Percentiles rank a stretch among this genome's conserved stretches.
These are phyloP conservation scores for Pleuronectes platessa DNA, from an alignment of 2,113 vertebrate species.

Conservation along the genomic window DNA sequence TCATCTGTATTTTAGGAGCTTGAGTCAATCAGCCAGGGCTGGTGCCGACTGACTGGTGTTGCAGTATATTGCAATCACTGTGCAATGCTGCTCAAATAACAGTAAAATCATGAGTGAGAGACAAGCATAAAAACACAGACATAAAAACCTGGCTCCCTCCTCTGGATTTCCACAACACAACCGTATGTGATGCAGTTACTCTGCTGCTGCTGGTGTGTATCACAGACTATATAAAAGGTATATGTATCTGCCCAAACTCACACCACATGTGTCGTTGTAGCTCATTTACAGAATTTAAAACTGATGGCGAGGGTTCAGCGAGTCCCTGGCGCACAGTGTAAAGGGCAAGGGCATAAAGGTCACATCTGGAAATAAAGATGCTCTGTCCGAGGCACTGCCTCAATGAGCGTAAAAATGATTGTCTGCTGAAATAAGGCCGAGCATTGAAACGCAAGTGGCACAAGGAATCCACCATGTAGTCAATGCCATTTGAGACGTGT, in stretches of 20 bases:
- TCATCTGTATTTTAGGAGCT: neutral
- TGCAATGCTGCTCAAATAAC: slow-evolving; percentile 32
- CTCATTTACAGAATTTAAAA: slow-evolving; percentile 29
- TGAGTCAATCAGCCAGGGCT: slow-evolving; percentile 11
- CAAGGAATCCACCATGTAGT: slow-evolving; percentile 42
- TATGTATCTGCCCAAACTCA: slow-evolving; percentile 1
- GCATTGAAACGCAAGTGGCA: slow-evolving; percentile 27
- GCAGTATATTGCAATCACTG: slow-evolving; percentile 31
- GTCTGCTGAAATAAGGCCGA: slow-evolving; percentile 36
- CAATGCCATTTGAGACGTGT: slow-evolving; percentile 29
- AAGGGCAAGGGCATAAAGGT: slow-evolving; percentile 38
- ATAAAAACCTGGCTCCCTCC: slow-evolving; percentile 48
- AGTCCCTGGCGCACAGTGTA: neutral
- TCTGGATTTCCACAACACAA: slow-evolving; percentile 37
- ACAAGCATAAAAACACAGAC: neutral
- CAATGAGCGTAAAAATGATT: neutral
- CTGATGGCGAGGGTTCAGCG: slow-evolving; percentile 9
- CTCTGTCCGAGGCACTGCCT: neutral
- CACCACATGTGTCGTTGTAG: neutral
- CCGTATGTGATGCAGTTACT: neutral
- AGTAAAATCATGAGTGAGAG: neutral
- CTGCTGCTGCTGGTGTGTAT: neutral
- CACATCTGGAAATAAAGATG: slow-evolving; percentile 42
- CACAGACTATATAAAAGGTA: too few species aligned
- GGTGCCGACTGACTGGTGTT: neutral